Base-by-base conservation (phyloP, 2,113 vertebrate genomes). In the Oceanites oceanicus region DNA sequence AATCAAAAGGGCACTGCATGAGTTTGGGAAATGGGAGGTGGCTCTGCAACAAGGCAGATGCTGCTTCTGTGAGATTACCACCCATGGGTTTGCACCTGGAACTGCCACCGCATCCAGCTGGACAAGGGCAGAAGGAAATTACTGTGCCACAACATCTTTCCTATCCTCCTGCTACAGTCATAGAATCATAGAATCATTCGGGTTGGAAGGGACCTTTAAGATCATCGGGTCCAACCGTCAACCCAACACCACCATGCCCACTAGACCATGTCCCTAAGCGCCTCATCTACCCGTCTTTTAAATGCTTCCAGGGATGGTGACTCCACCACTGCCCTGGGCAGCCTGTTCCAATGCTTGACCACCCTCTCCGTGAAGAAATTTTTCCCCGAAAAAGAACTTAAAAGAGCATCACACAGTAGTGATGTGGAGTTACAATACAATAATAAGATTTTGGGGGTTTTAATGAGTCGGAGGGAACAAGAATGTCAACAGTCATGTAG, bases 391-490 rank as follows among this genome's bases (percentile, higher is more conserved):
- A 23, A 58, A 30, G 16, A 84, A 29, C 25, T n/a, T 13, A 0
- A n/a, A 38, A 20, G n/a, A 73, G n/a, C 29, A 67, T 15, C 81
- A 3, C 13, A 12, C 7, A 27, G n/a, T 25, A 56, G 49, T 5
- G 47, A 30, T 15, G 36, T 21, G 76, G 53, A 67, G 27, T 7
- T 38, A 12, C 0, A 0, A 32, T 0, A 9, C 3, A 15, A 10
- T 67, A 29, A 50, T 6, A 26, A 61, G 50, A 42, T 45, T 7
- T 6, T 26, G 32, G 38, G 15, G 10, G 2, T 0, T 23, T 49
- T 71, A 25, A 52, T 50, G 67, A 3, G 25, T 9, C 53, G 36
- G 17, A 16, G 13, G 32, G 9, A 34, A 49, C 10, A 44, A 65
- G 38, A 25, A 63, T 4, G 19, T 13, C 49, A 22, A 22, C 4